Base-by-base conservation (phyloP, 2,888 invertebrate genomes). In the Pseudoips prasinana region DNA sequence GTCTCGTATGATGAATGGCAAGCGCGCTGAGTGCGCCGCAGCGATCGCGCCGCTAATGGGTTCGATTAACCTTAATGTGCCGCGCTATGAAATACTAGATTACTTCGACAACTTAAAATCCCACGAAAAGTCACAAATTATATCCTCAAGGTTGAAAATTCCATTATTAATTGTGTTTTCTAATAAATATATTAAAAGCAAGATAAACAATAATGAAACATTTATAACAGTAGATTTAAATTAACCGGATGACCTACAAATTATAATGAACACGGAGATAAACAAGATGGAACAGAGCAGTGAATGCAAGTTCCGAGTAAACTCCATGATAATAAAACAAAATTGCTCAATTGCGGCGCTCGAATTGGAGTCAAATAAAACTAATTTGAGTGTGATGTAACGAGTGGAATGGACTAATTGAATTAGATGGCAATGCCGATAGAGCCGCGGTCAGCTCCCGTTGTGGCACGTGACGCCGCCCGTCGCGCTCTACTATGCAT, bases 21-120 rank as follows among this genome's bases (percentile, higher is more conserved):
- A 14, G 14, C 14, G 14, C 14, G 7, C 20, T 7, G 20, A 20
- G n/a, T 7, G n/a, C n/a, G 20, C 4, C 29, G 24, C 30, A 20
- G 22, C 6, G 3, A 17, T 14, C 33, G 5, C 25, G 9, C 25
- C 19, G 18, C 4, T 33, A 26, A 49, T 31, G 45, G 29, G 7
- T 14, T 35, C 44, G 18, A 47, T 49, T 49, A 49, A 39, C 39
- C 45, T 49, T 30, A 49, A 49, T 49, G 39, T 27, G n/a, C 25
- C 17, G 8, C n/a, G 29, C 22, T 29, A 35, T 39, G 44, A 32
- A 22, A 24, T 22, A 33, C 33, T 23, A 22, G 20, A 28, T 30
- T 26, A 29, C 24, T 10, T 17, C 38, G 23, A 24, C 8, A n/a
- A 33, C 20, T 3, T 20, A 7, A 2, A 20, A 20, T 14, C 20